Percentiles rank a stretch among this genome's conserved stretches.
Conservation (phyloP, 1,140 invertebrate genomes). For the Drosophila chauvacae region DNA sequence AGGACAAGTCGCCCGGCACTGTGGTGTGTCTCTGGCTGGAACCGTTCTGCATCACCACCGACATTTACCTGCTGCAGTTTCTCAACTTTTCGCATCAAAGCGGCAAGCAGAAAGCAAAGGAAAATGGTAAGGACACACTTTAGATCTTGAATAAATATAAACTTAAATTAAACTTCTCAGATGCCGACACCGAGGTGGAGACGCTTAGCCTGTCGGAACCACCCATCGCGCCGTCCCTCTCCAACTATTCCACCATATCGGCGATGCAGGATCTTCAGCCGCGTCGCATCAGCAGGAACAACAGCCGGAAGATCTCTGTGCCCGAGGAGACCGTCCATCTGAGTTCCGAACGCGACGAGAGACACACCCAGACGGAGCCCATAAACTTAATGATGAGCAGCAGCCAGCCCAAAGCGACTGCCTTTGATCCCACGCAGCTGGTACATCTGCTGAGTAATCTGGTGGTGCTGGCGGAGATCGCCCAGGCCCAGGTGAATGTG, state of each 20-base stretch:
- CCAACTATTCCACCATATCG: constrained; percentile 48
- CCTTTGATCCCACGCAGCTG: constrained; percentile 26
- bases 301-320: constrained; percentile 54
- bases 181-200: constrained; percentile 38
- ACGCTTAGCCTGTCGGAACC: constrained; percentile 30
- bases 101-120: constrained; percentile 8
- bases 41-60: constrained; percentile 52
- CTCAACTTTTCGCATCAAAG: constrained; percentile 43
- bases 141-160: background rate
- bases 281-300: constrained; percentile 45
- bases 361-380: constrained; percentile 47
- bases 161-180: background rate
- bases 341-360: constrained; percentile 77
- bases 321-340: constrained; percentile 79
- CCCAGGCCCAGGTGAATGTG: constrained; percentile 55
- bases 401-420: background rate
- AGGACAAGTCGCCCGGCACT: constrained; percentile 24
- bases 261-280: constrained; percentile 37
- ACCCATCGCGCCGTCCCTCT: constrained; percentile 32
- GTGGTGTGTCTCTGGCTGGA: constrained; percentile 72
- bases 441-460: constrained; percentile 45
- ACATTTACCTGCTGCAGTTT: constrained; percentile 71
- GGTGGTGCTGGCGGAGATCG: constrained; percentile 61
- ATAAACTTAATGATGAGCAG: background rate
- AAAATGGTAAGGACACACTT: constrained; percentile 31